Conservation (phyloP, 30 jellyfish, hydroid and myxozoan genomes). For the Sanderia malayensis region DNA sequence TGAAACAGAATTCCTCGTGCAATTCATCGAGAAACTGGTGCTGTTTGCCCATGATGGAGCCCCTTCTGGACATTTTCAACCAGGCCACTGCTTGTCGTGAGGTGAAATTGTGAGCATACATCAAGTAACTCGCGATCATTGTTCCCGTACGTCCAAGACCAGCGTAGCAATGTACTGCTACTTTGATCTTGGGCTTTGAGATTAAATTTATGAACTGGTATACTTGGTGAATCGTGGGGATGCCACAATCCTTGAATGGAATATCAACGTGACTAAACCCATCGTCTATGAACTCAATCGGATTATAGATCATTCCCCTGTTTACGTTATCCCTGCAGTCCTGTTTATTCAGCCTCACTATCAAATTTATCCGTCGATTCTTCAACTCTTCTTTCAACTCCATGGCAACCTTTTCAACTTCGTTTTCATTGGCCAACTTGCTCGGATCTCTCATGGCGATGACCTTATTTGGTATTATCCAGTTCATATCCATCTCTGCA, state of each 20-base stretch:
- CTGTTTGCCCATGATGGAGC: conserved; percentile 91
- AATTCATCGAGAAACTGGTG: conserved; percentile 70
- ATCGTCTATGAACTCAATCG: conserved; percentile 45
- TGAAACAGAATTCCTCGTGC: conserved; percentile 4
- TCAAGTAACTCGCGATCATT: conserved; percentile 73
- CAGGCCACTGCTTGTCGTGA: conserved; percentile 90
- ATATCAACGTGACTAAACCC: conserved; percentile 65
- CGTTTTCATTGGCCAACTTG: not conserved
- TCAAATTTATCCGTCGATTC: conserved; percentile 38
- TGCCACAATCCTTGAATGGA: conserved; percentile 75
- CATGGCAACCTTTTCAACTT: conserved; percentile 21
- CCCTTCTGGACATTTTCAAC: conserved; percentile 88
- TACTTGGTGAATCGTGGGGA: conserved; percentile 66
- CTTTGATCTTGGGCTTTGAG: conserved; percentile 44
- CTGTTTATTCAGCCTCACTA: conserved; percentile 66
- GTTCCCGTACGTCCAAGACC: conserved; percentile 97
- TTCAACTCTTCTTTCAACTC: conserved; percentile 56
- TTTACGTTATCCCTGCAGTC: conserved; percentile 50
- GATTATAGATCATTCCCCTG: conserved; percentile 68
- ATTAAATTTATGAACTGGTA: conserved; percentile 47
- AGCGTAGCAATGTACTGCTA: conserved; percentile 95
- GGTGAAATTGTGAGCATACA: conserved; percentile 63
- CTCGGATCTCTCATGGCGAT: conserved; percentile 94
- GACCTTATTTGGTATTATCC: conserved; percentile 76
- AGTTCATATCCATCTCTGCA: conserved; percentile 68